These are phyloP conservation scores for Gonatopus flavifemur DNA, from an alignment of 1,140 invertebrate genomes.

Conservation along the genomic window DNA sequence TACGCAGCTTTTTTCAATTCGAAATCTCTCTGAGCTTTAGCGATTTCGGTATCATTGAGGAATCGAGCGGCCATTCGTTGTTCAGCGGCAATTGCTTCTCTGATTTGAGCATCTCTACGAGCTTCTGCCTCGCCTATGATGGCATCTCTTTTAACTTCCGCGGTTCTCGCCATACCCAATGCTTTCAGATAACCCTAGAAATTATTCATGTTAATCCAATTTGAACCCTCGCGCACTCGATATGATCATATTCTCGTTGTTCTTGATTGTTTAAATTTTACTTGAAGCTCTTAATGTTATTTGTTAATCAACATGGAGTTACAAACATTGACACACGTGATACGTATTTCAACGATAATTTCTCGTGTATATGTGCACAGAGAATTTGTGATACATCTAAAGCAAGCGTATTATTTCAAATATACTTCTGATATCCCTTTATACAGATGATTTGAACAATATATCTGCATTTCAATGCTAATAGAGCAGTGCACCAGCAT, in stretches of 20 bases:
- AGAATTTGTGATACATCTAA: conserved; percentile 17
- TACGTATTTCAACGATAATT: conserved; percentile 14
- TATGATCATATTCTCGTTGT: too few relatives aligned
- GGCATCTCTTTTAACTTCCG: conserved; percentile 95
- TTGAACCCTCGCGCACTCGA: too few relatives aligned
- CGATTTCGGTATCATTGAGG: conserved; percentile 94
- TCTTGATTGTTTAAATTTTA: too few relatives aligned
- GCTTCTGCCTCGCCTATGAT: conserved; percentile 96
- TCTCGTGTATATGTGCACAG: conserved; percentile 15
- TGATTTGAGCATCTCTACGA: conserved; percentile 81
- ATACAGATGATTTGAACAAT: conserved; percentile 6
- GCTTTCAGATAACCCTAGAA: conserved; percentile 91
- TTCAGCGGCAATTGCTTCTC: conserved; percentile 94
- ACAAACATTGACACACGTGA: conserved; percentile 20
- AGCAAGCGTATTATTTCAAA: conserved; percentile 23
- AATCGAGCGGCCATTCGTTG: conserved; percentile 90
- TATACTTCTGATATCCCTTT: conserved; percentile 9
- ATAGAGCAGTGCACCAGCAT: conserved; percentile 27
- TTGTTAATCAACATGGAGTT: too few relatives aligned
- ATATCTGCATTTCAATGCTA: too few relatives aligned
- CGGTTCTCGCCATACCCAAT: conserved; percentile 93
- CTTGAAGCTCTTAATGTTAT: too few relatives aligned
- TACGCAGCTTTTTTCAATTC: conserved; percentile 96
- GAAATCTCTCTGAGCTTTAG: conserved; percentile 94
- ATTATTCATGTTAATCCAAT: conserved; percentile 10